Base-by-base conservation (phyloP, 2,113 vertebrate species). In the Hippopotamus amphibius region DNA sequence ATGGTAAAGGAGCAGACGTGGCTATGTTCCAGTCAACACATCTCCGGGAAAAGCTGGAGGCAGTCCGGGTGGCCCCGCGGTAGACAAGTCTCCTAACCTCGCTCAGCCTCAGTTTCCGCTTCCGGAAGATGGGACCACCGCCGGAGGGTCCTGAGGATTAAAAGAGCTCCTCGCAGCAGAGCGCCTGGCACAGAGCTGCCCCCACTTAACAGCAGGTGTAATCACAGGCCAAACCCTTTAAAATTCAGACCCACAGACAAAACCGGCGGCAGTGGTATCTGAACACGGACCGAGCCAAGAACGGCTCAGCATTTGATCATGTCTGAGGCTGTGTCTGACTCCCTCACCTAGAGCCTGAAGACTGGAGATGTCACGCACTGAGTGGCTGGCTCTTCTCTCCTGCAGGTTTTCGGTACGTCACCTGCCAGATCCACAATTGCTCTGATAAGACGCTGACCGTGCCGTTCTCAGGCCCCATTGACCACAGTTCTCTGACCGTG, bases 391-490 rank as follows among this genome's bases (percentile, higher is more conserved):
- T 7, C 50, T 28, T n/a, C 11, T 97, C 90, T 85, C 83, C 97
- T 90, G 85, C 98, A 99, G 99, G 98, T 88, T 99, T 99, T 97
- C 99, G 98, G 68, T 99, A 99, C 3, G 96, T 99, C 96, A 99
- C 99, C 93, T 99, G 99, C 96, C 99, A 98, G 84, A 99, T 99
- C 98, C 99, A 99, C 88, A 99, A 99, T 97, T 99, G 99, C 97
- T 99, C 99, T 0, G 99, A 99, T 96, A 99, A 99, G 98, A 98
- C 98, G 79, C 98, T 98, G 95, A 98, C 97, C 1, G 97, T 99
- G 24, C 99, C 99, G 79, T 99, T 99, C 97, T 93, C 98, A 6
- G 99, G 99, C 68, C 98, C 98, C 96, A 99, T 99, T 10, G 99
- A 99, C 98, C 99, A 97, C 74, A 98, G 99, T 97, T 99, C 99